phyloP scores from a whole-genome alignment of 2,888 invertebrate genomes.

The Pyrrhosoma nymphula region DNA sequence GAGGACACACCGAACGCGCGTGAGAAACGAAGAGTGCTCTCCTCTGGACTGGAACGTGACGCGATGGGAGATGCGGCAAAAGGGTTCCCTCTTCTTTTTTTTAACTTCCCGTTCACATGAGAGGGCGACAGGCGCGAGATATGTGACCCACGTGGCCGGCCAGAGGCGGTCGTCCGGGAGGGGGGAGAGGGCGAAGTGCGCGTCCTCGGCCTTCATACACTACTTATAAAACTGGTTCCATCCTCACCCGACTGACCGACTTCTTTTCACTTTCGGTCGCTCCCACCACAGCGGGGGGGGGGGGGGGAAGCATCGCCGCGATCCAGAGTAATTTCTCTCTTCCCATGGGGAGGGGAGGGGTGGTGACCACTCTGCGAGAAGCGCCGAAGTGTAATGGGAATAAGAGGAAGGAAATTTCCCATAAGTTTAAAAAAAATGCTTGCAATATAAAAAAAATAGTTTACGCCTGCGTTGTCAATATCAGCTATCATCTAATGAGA shows the following conservation, averaged over 20 bases:
- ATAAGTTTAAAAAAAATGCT: too few species aligned
- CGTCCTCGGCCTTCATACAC: conserved; percentile 8
- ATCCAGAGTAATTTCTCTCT: too few species aligned
- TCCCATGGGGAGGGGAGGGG: too few species aligned
- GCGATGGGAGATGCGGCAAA: too few species aligned
- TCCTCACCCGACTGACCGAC: not conserved
- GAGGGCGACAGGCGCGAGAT: not conserved
- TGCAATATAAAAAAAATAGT: too few species aligned
- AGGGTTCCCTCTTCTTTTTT: too few species aligned
- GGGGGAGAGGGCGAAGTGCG: not conserved
- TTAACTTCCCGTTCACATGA: not conserved
- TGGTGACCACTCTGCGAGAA: too few species aligned
- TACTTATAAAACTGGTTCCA: not conserved
- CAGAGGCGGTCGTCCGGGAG: not conserved
- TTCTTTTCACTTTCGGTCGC: not conserved
- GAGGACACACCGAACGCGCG: not conserved
- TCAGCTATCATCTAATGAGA: not conserved
- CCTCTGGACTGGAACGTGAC: too few species aligned
- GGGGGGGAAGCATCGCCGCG: too few species aligned
- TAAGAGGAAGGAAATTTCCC: too few species aligned
- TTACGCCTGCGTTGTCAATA: not conserved
- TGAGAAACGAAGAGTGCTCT: not conserved
- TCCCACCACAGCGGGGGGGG: not conserved
- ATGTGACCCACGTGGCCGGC: not conserved
- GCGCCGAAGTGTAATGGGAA: too few species aligned